Percentiles rank a stretch among this genome's conserved stretches.
Conservation (phyloP, 2,113 vertebrate species). For the Macaca mulatta region DNA sequence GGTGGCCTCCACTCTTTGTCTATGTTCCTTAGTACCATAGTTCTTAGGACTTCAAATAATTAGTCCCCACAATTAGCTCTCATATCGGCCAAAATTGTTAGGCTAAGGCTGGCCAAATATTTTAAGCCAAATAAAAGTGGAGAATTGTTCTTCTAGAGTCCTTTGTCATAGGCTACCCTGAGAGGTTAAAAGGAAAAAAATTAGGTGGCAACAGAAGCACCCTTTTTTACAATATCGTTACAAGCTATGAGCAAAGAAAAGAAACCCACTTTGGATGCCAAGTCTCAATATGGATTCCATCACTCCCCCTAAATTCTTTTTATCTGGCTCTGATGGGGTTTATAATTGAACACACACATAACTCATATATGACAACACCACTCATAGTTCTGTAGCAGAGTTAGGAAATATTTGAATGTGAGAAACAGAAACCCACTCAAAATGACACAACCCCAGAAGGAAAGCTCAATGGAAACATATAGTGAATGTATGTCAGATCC, state of each 20-base stretch:
- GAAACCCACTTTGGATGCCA: background rate
- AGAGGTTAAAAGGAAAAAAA: background rate
- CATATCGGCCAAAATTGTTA: background rate
- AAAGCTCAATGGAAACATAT: background rate
- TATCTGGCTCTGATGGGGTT: background rate
- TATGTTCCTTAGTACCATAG: background rate
- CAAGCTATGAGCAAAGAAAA: background rate
- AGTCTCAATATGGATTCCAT: background rate
- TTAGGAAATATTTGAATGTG: background rate
- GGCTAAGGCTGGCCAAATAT: background rate
- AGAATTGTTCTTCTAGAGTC: background rate
- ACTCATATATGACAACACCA: background rate
- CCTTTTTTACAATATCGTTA: background rate
- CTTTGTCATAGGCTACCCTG: background rate
- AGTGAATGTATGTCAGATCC: background rate
- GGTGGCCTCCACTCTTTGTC: background rate
- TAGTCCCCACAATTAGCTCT: background rate
- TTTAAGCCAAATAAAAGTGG: background rate
- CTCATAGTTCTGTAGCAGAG: background rate
- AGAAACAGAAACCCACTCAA: background rate
- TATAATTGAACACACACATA: background rate
- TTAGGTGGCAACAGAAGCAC: background rate
- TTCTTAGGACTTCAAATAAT: constrained; percentile 8
- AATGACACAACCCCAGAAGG: background rate
- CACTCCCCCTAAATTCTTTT: background rate